Evolutionary conservation across 2,888 invertebrate species (phyloP), one percentile per base, ranked within the genome.

Genomic region (Lepidochrysops patricia): DNA sequence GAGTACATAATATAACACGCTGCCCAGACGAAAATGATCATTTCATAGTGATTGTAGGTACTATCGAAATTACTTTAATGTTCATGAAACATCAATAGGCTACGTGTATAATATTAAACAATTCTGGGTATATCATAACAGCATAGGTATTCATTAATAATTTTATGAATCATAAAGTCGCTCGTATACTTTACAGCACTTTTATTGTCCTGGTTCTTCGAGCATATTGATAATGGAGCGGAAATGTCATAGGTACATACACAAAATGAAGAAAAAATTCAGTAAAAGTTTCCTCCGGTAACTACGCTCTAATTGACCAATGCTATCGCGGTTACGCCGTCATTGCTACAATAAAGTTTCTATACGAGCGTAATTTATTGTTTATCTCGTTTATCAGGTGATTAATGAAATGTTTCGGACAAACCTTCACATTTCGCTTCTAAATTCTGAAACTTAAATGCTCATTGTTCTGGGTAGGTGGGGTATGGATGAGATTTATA

Each of bases 111-210:
- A 37, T 13, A 37, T 13, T n/a, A 37, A 13, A 37, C 32, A 29
- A 52, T 52, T 29, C 32, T 15, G 29, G 29, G 54, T 54, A 15
- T 54, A 13, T 43, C 52, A 27, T 15, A 29, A 54, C 54, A 12
- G 32, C 12, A 62, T 66, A 67, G 66, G 69, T 71, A 70, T 68
- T 70, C 67, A 68, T 70, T 71, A 71, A 69, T 70, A 68, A 72
- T 70, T 76, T 77, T 73, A 77, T 71, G 69, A 65, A 60, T 64
- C 59, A 64, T 76, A 73, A 76, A 76, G 70, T 64, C 61, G 65
- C 59, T 62, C 63, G 62, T 73, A 70, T 70, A 72, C 52, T 72
- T 76, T 73, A 74, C 67, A 63, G 65, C 65, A 61, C 65, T 71
- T 74, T 70, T 70, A 72, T 69, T 71, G 69, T 70, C 67, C 65